Percentiles rank a stretch among this genome's conserved stretches.
Evolutionary conservation across 2,888 invertebrate genomes (phyloP).

Genomic region (Acronicta aceris): DNA sequence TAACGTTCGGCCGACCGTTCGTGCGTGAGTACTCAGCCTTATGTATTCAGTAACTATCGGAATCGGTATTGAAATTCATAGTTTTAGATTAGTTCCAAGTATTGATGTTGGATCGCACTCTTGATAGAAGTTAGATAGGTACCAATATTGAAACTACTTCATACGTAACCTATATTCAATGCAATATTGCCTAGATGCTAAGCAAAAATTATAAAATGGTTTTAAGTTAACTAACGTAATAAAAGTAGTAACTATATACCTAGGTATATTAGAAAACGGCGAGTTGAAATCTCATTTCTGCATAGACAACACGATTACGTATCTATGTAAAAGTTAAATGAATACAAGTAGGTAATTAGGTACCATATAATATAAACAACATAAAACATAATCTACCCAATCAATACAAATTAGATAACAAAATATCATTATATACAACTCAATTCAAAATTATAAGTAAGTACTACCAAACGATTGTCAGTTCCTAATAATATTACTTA

Average conservation of each 20-base stretch:
- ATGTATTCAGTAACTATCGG: slow-evolving; percentile 39
- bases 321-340: too few relatives aligned
- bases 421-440: too few relatives aligned
- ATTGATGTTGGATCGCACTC: slow-evolving; percentile 19
- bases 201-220: slow-evolving; percentile 16
- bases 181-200: background rate
- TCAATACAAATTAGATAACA: too few relatives aligned
- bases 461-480: slow-evolving; percentile 17
- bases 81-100: slow-evolving; percentile 48
- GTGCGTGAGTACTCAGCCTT: slow-evolving; percentile 54
- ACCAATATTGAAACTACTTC: slow-evolving; percentile 3
- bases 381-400: too few relatives aligned
- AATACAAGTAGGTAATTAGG: too few relatives aligned
- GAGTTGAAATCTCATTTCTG: too few relatives aligned
- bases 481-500: slow-evolving; percentile 19
- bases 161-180: too few relatives aligned
- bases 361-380: too few relatives aligned
- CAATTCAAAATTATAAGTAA: too few relatives aligned
- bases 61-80: slow-evolving; percentile 36
- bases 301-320: too few relatives aligned
- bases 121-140: slow-evolving; percentile 20
- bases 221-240: background rate
- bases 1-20: slow-evolving; percentile 68
- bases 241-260: too few relatives aligned
- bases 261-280: too few relatives aligned